phyloP scores from a whole-genome alignment of 2,113 vertebrate species.

The Corythoichthys intestinalis region DNA sequence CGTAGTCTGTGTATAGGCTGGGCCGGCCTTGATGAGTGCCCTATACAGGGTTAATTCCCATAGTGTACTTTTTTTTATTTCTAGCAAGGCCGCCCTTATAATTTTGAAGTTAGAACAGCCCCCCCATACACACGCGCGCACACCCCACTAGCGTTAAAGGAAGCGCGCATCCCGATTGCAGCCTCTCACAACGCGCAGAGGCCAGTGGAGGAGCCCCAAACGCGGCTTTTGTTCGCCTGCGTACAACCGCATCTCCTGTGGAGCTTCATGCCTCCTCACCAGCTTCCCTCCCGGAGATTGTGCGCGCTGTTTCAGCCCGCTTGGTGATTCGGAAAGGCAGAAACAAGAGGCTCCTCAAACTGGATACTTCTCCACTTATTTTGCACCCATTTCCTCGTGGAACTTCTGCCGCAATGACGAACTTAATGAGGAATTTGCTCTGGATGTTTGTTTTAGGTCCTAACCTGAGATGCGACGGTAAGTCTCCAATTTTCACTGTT shows the following conservation, averaged over 20 bases:
- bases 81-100: neutral
- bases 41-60: too few relatives aligned
- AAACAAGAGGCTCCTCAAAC: neutral
- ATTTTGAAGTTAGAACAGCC: neutral
- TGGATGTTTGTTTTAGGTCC: conserved; percentile 43
- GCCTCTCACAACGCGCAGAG: neutral
- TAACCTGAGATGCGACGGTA: conserved; percentile 53
- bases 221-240: conserved; percentile 11
- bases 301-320: neutral
- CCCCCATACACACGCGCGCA: neutral
- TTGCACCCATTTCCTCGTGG: neutral
- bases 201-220: conserved; percentile 10
- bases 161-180: neutral
- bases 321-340: neutral
- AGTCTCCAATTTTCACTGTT: conserved; percentile 10
- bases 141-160: neutral
- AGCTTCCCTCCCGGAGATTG: conserved; percentile 5
- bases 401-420: conserved; percentile 30
- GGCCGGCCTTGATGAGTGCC: too few relatives aligned
- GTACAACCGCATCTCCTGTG: conserved; percentile 7
- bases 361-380: neutral
- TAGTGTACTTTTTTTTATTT: too few relatives aligned
- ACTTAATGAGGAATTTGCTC: conserved; percentile 24
- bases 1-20: too few relatives aligned
- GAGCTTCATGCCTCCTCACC: conserved; percentile 22